Evolutionary conservation across 1,140 invertebrate genomes (phyloP).

Genomic region (Drosophila teissieri): DNA sequence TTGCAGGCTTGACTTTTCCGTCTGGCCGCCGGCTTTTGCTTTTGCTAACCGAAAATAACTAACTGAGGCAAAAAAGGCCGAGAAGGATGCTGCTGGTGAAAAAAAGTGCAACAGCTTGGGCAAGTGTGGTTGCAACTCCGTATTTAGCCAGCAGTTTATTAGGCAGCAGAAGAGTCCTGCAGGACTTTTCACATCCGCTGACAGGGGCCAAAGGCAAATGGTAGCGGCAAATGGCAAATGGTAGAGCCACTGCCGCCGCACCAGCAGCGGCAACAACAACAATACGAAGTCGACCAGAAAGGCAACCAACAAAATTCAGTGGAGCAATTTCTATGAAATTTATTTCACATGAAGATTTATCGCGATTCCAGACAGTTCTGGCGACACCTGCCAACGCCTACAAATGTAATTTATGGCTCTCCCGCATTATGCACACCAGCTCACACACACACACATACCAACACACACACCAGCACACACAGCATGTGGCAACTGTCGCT

Average conservation of each 20-base stretch:
- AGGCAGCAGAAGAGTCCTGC: constrained; percentile 61
- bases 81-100: constrained; percentile 7
- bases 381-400: constrained; percentile 85
- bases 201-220: constrained; percentile 34
- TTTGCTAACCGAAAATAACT: constrained; percentile 35
- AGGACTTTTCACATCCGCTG: constrained; percentile 74
- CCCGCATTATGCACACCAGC: constrained; percentile 80
- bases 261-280: constrained; percentile 8
- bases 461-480: constrained; percentile 36
- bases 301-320: constrained; percentile 83
- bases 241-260: constrained; percentile 7
- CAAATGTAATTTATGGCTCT: constrained; percentile 84
- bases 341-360: constrained; percentile 85
- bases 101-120: constrained; percentile 74
- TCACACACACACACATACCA: constrained; percentile 37
- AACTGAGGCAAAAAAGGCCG: constrained; percentile 7
- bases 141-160: constrained; percentile 66
- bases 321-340: constrained; percentile 85
- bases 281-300: constrained; percentile 64
- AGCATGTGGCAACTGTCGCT: constrained; percentile 49
- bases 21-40: constrained; percentile 61
- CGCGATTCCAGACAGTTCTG: constrained; percentile 85
- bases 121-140: constrained; percentile 20
- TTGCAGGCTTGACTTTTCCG: constrained; percentile 73
- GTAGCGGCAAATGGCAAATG: constrained; percentile 6